A percentile compares a stretch with the other conserved stretches of the same genome.
phyloP scores from a whole-genome alignment of 37 sponge, comb jelly and placozoan species.

The Tethya wilhelma region DNA sequence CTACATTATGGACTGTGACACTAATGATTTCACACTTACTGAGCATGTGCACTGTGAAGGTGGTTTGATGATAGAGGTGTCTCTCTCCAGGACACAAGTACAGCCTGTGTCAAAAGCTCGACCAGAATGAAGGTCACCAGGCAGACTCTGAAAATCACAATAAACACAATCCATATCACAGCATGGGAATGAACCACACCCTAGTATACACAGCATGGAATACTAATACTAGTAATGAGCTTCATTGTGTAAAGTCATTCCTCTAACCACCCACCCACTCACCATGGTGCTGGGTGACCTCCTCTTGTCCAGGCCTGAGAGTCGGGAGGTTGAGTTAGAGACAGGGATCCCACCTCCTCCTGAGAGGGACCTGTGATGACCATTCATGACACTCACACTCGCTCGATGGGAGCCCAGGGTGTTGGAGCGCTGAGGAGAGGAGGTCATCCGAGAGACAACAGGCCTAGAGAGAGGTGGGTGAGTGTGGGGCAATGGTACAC shows the following conservation, averaged over 20 bases:
- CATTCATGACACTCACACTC: neutral
- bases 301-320: constrained; percentile 17
- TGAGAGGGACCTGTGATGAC: constrained; percentile 21
- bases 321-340: constrained; percentile 1
- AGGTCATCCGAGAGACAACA: too few species aligned
- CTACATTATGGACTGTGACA: neutral
- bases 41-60: constrained; percentile 41
- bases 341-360: constrained; percentile 10
- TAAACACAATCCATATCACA: too few species aligned
- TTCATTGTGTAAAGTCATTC: too few species aligned
- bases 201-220: too few species aligned
- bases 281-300: constrained; percentile 35
- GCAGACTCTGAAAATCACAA: constrained; percentile 31
- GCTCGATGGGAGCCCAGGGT: too few species aligned
- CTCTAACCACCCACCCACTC: too few species aligned
- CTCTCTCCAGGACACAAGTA: constrained; percentile 47
- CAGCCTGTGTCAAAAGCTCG: constrained; percentile 86
- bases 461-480: too few species aligned
- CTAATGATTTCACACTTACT: too few species aligned
- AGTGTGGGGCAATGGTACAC: too few species aligned
- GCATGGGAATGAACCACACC: too few species aligned
- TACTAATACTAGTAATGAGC: too few species aligned
- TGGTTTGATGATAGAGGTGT: neutral
- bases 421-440: too few species aligned
- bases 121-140: constrained; percentile 77